Evolutionary conservation across 1,140 invertebrate species (phyloP), one percentile per base, ranked within the genome.

Genomic region (Drosophila orena): DNA sequence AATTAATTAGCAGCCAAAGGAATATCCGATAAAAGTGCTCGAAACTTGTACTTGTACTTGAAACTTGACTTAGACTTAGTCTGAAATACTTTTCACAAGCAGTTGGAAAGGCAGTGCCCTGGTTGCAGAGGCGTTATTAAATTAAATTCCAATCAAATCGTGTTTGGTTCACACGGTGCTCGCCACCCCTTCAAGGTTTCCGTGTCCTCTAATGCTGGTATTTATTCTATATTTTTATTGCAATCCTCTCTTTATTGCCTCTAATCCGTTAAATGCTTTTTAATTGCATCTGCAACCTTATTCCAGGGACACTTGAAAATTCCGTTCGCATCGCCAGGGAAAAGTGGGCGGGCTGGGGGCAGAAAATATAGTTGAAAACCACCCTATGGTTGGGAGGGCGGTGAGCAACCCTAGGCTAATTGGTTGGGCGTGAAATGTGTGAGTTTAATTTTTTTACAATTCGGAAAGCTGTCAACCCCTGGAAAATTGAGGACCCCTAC

Each of bases 201-300:
- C 15, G 22, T 47, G 75, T 59, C 60, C 50, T 47, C 47, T 62
- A 77, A 66, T 83, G 59, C 55, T 68, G 64, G 60, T 74, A 68
- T 62, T 79, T 68, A 27, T 58, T 56, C 59, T 73, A 81, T 78
- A 59, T 66, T 77, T 62, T 8, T 44, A 44, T 11, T 4, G 42
- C 42, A 20, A 44, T 44, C 42, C 20, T 44, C 42, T 20, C 49
- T 52, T 64, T 76, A 83, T 76, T 72, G 81, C 65, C 71, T 68
- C 57, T 81, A 76, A 86, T 81, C 83, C 64, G 74, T 46, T 86
- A 86, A 86, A 86, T 86, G 75, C 60, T 89, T 83, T 86, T 88
- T 86, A 86, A 86, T 86, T 86, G 83, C 60, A 79, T 86, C 59
- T 72, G 62, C 42, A 75, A 61, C 62, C 79, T 71, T 77, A 53